Evolutionary conservation across 2,113 vertebrate species (phyloP), one percentile per base, ranked within the genome.

Genomic region (human (Homo sapiens)): DNA sequence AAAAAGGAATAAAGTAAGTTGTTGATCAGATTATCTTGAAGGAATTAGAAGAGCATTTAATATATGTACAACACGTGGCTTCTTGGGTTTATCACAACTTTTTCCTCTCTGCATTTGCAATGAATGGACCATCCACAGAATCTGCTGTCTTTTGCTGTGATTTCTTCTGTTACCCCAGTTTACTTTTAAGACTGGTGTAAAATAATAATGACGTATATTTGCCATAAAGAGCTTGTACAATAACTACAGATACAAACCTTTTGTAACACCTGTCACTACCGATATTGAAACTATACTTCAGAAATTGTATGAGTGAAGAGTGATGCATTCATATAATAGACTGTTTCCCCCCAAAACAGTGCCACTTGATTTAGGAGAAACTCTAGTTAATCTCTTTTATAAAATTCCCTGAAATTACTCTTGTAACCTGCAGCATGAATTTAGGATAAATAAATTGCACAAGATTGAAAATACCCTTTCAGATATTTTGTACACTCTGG

Each of bases 341-440:
- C 38, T 48, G 8, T 57, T 50, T 84, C 55, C 2, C 2, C 0
- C 23, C 85, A 38, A 32, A 48, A 78, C 38, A 87, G 52, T 73
- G 82, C 87, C 94, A 76, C 80, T 89, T 93, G 97, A 96, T 96
- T 96, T 89, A 85, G 93, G 59, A 98, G 93, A 97, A 97, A 92
- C 75, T 40, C 61, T 57, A 43, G 82, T 94, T 45, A 86, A 96
- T 97, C 81, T 70, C 59, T n/a, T 59, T 38, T 75, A 30, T 52
- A 82, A 97, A 96, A 96, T 94, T 86, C 92, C 93, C 95, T 96
- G 90, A 89, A 93, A 87, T 95, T 90, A 88, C 43, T 84, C 80
- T 59, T 59, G 70, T 27, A 88, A 68, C 22, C 9, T 79, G 11
- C 64, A 40, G 32, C 35, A n/a, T 70, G 72, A 40, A 75, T 89